These are phyloP conservation scores for Lordiphosa mommai DNA, from an alignment of 1,140 invertebrate genomes.

Conservation along the genomic window DNA sequence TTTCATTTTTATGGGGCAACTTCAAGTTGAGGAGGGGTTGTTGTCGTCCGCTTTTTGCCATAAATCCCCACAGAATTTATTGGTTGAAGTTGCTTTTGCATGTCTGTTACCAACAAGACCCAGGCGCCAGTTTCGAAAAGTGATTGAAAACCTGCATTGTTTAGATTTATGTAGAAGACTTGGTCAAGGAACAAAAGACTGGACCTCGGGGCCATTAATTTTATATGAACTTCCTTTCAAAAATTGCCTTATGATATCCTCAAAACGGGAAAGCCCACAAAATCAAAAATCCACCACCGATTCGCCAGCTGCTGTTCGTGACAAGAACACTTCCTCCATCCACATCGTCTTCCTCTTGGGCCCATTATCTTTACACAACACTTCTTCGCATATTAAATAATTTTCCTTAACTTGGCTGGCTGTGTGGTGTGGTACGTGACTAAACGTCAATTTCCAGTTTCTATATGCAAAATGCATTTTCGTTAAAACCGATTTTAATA, in stretches of 20 bases:
- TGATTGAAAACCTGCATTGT: constrained; percentile 62
- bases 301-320: constrained; percentile 23
- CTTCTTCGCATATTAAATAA: constrained; percentile 66
- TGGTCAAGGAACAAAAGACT: constrained; percentile 10
- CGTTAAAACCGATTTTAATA: constrained; percentile 58
- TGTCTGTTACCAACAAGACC: constrained; percentile 28
- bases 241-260: constrained; percentile 36
- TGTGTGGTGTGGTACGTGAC: constrained; percentile 52
- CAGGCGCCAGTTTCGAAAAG: constrained; percentile 24
- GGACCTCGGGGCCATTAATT: constrained; percentile 36
- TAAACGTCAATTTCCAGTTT: constrained; percentile 68
- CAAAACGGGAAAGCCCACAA: not conserved
- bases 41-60: constrained; percentile 32
- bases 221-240: constrained; percentile 48
- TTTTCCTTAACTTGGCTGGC: constrained; percentile 44
- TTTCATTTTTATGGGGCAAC: constrained; percentile 45
- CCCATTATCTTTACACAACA: constrained; percentile 24
- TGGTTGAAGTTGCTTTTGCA: constrained; percentile 48
- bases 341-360: not conserved
- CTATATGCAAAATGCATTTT: constrained; percentile 55
- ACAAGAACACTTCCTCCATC: constrained; percentile 23
- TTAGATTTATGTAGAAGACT: constrained; percentile 54
- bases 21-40: constrained; percentile 26
- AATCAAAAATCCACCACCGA: not conserved
- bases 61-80: constrained; percentile 70